Evolutionary conservation across 2,113 vertebrate species (phyloP).

Genomic region (Heteronetta atricapilla): DNA sequence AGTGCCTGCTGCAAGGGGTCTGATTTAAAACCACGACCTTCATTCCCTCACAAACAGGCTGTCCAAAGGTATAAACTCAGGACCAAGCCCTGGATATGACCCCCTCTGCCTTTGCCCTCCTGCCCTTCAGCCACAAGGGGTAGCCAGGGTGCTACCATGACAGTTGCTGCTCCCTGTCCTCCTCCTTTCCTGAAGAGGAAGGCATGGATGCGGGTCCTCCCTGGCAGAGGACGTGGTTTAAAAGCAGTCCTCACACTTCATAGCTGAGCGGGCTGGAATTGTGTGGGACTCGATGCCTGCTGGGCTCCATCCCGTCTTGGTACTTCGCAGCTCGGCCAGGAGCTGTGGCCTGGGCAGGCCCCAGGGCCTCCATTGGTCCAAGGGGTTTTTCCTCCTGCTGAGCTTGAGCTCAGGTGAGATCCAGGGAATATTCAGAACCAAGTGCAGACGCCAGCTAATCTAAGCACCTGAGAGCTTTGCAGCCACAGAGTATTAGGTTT

Average conservation of each 20-base stretch:
- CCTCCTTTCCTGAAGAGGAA: not conserved
- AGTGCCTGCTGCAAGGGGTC: not conserved
- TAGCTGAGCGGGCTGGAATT: not conserved
- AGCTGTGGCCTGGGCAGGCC: not conserved
- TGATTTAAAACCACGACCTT: not conserved
- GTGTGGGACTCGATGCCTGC: not conserved
- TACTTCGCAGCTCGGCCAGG: not conserved
- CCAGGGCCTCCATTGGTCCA: not conserved
- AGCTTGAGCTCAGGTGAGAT: slow-evolving; percentile 37
- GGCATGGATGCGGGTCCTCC: not conserved
- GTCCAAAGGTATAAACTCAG: not conserved
- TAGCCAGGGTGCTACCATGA: not conserved
- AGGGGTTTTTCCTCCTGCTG: not conserved
- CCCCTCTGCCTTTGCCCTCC: not conserved
- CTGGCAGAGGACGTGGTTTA: not conserved
- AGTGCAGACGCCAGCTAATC: not conserved
- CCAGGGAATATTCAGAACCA: not conserved
- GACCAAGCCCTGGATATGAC: not conserved
- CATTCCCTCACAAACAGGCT: not conserved
- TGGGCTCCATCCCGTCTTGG: slow-evolving; percentile 30
- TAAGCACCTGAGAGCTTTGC: slow-evolving; percentile 25
- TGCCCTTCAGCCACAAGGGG: not conserved
- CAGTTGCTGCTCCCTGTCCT: not conserved
- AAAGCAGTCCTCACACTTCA: not conserved
- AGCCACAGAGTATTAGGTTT: not conserved